Base-by-base conservation (phyloP, 2,113 vertebrate species). In the Microcebus lehilahytsara region DNA sequence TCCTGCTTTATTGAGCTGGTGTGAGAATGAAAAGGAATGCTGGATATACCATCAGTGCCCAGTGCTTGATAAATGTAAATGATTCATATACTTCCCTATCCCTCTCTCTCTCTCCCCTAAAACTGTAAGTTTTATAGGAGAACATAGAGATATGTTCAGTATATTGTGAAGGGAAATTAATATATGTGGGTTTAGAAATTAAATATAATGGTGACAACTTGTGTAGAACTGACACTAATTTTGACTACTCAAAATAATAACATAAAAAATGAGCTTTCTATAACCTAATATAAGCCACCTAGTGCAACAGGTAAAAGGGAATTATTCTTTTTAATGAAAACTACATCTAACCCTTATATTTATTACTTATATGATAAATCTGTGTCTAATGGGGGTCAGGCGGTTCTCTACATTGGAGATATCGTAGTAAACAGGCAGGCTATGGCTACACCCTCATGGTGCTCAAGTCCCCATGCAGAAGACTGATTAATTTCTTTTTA, bases 391-490 rank as follows among this genome's bases (percentile, higher is more conserved):
- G 42, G 84, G 53, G 20, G 3, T 58, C 5, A 22, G 5, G 4
- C 30, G 72, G 0, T 71, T 78, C 77, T 87, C 34, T 51, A 37
- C n/a, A 11, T 53, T 78, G 85, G 14, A 77, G 20, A 78, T n/a
- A 37, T 2, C 6, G 3, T 72, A n/a, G 10, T 37, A 4, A 71
- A 30, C 8, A 53, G 32, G 3, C 2, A n/a, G 19, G 5, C 14
- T 66, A 46, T 12, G 16, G 13, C 49, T 66, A 23, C 5, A 23
- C 17, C 1, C 9, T 42, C 23, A 17, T 9, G 6, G n/a, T 37
- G 34, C 19, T 40, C 75, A 32, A 34, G 30, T 62, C 84, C 25
- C 34, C 9, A 2, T 71, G 71, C 27, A 42, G 10, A 64, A 77
- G 27, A 34, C 89, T 9, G 12, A 74, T 62, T 46, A 17, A 22